A percentile compares a stretch with the other conserved stretches of the same genome.
Conservation (phyloP, 2,113 vertebrate species). For the Takifugu flavidus region DNA sequence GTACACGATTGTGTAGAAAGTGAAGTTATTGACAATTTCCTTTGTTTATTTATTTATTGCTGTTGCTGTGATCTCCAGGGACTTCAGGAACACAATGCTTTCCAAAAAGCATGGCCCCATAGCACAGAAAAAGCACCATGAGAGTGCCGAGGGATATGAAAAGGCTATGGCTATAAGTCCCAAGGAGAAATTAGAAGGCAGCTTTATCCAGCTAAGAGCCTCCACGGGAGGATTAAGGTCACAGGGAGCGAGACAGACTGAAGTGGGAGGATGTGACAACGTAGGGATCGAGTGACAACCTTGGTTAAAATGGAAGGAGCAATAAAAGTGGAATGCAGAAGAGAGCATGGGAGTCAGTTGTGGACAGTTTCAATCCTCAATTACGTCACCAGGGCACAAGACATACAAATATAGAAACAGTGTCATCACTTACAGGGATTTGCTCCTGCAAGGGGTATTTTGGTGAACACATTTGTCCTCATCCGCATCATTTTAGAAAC, state of each 20-base stretch:
- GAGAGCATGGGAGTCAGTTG: neutral
- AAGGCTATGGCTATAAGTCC: conserved; percentile 52
- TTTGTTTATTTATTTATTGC: neutral
- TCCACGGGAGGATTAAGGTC: conserved; percentile 55
- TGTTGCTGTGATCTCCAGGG: conserved; percentile 4
- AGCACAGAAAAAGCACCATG: conserved; percentile 21
- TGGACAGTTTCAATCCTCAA: neutral
- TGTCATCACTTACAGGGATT: neutral
- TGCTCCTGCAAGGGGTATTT: neutral
- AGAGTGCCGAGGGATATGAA: conserved; percentile 37
- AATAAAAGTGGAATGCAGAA: conserved; percentile 1
- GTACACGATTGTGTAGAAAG: too few relatives aligned
- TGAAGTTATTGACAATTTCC: neutral
- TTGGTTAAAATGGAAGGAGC: conserved; percentile 31
- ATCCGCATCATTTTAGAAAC: too few relatives aligned
- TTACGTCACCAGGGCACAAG: neutral
- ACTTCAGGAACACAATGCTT: conserved; percentile 15
- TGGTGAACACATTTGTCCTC: too few relatives aligned
- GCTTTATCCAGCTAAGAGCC: conserved; percentile 60
- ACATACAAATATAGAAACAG: too few relatives aligned
- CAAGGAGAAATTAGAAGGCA: conserved; percentile 55
- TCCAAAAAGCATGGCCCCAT: conserved; percentile 26
- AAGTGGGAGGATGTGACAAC: conserved; percentile 31
- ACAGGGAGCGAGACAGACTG: conserved; percentile 38
- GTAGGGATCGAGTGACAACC: conserved; percentile 14